Percentiles rank a stretch among this genome's conserved stretches.
These are phyloP conservation scores for Meleagris gallopavo DNA, from an alignment of 2,113 vertebrate species.

Conservation along the genomic window DNA sequence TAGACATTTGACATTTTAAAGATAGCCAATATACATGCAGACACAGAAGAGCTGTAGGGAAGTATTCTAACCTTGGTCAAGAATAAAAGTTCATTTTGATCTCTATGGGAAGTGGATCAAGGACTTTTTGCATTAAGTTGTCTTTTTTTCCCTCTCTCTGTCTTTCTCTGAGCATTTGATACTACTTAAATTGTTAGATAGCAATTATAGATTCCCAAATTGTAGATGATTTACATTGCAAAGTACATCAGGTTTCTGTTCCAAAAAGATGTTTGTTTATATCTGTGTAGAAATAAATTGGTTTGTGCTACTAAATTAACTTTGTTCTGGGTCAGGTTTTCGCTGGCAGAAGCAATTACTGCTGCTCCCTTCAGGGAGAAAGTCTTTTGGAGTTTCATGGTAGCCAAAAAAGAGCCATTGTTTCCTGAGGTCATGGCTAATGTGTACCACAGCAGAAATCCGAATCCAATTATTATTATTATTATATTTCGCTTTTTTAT, in stretches of 20 bases:
- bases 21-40: constrained; percentile 18
- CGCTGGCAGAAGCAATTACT: background rate
- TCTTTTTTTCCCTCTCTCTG: background rate
- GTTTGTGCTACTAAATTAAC: background rate
- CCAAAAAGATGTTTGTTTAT: background rate
- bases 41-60: background rate
- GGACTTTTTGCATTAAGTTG: background rate
- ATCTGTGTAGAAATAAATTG: background rate
- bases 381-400: background rate
- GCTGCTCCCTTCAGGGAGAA: background rate
- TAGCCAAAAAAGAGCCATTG: background rate
- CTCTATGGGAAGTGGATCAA: background rate
- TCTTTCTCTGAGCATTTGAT: background rate
- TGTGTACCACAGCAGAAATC: background rate
- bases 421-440: fast-evolving
- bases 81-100: constrained; percentile 34
- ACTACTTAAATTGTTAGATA: background rate
- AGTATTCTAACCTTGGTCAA: background rate
- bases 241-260: background rate
- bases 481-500: background rate
- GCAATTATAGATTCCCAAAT: background rate
- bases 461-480: background rate
- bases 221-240: background rate
- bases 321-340: background rate
- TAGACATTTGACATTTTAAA: constrained; percentile 56